Evolutionary conservation across 1,140 invertebrate genomes (phyloP).

Genomic region (Leptinotarsa lineolata): DNA sequence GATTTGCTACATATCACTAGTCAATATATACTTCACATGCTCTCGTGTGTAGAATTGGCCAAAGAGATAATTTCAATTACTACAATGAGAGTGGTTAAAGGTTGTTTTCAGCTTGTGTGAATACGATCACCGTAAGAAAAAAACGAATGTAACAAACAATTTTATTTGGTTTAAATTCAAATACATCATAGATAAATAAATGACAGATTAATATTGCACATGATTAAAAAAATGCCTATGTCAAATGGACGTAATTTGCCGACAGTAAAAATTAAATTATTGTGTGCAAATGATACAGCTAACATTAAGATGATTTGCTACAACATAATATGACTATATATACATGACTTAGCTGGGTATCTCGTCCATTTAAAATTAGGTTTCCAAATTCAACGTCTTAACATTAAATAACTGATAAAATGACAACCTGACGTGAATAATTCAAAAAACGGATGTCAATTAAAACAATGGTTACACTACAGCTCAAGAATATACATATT

Average conservation of each 20-base stretch:
- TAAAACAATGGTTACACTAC: slow-evolving; percentile 21
- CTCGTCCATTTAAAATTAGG: slow-evolving; percentile 51
- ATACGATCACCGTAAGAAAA: neutral
- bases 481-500: slow-evolving; percentile 35
- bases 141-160: slow-evolving; percentile 53
- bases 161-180: slow-evolving; percentile 58
- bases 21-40: too few species aligned
- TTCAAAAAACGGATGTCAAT: slow-evolving; percentile 21
- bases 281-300: slow-evolving; percentile 42
- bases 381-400: slow-evolving; percentile 26
- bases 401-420: slow-evolving; percentile 36
- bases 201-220: slow-evolving; percentile 57
- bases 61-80: too few species aligned
- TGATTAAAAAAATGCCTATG: slow-evolving; percentile 54
- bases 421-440: slow-evolving; percentile 25
- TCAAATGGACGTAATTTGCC: slow-evolving; percentile 52
- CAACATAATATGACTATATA: slow-evolving; percentile 52
- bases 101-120: neutral
- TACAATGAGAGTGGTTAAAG: too few species aligned
- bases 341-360: slow-evolving; percentile 50
- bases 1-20: too few species aligned
- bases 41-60: too few species aligned
- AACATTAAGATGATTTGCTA: slow-evolving; percentile 42
- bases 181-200: slow-evolving; percentile 57
- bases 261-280: slow-evolving; percentile 39